Evolutionary conservation across 2,113 vertebrate genomes (phyloP).

Genomic region (Oncorhynchus kisutch): DNA sequence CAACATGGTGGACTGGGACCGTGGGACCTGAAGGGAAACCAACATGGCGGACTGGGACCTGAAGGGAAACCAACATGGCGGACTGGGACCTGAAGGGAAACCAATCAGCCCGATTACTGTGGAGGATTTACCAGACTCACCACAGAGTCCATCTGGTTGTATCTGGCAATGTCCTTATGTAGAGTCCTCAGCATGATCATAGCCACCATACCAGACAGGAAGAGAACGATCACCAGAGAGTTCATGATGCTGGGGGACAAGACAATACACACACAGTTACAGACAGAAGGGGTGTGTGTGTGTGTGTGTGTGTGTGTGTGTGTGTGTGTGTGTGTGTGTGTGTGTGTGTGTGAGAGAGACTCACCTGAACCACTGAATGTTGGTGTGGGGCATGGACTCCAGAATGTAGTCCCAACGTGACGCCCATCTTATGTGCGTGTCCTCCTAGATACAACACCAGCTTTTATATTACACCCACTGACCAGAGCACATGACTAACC

Average conservation of each 20-base stretch:
- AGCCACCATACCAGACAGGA: conserved; percentile 93
- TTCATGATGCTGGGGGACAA: conserved; percentile 86
- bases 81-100: too few relatives aligned
- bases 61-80: too few relatives aligned
- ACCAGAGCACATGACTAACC: too few relatives aligned
- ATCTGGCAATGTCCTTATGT: conserved; percentile 95
- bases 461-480: too few relatives aligned
- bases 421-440: conserved; percentile 85
- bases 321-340: too few relatives aligned
- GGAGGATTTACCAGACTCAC: conserved; percentile 71
- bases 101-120: too few relatives aligned
- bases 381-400: conserved; percentile 94
- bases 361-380: conserved; percentile 97
- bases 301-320: background rate
- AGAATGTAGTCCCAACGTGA: conserved; percentile 96
- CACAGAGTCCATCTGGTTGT: conserved; percentile 90
- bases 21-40: too few relatives aligned
- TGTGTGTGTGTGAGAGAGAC: too few relatives aligned
- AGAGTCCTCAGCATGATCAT: conserved; percentile 93
- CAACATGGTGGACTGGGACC: too few relatives aligned
- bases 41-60: too few relatives aligned
- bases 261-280: background rate
- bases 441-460: conserved; percentile 70
- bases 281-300: background rate
- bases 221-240: conserved; percentile 93